Conservation (phyloP, 2,113 vertebrate genomes). For the Protobothrops mucrosquamatus region DNA sequence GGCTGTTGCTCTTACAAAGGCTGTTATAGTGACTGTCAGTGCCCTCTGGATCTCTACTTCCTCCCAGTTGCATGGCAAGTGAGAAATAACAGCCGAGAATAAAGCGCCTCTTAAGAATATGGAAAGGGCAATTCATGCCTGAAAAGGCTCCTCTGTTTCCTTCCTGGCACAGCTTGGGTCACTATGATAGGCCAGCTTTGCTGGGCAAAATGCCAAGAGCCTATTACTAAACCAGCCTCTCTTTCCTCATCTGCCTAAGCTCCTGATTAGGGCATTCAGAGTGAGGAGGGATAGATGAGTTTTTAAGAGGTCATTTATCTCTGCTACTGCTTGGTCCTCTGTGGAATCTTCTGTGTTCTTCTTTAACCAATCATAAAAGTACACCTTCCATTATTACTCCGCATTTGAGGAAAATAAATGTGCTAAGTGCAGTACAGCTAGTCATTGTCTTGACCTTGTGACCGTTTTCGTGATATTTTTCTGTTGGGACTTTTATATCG, state of each 20-base stretch:
- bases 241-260: not conserved
- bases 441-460: not conserved
- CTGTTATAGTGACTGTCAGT: not conserved
- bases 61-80: slow-evolving; percentile 20
- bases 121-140: not conserved
- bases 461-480: not conserved
- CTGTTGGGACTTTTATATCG: no score
- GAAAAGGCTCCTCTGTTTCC: slow-evolving; percentile 50
- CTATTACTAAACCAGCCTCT: not conserved
- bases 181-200: slow-evolving; percentile 4
- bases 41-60: slow-evolving; percentile 33
- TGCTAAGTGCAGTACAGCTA: not conserved
- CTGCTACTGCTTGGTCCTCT: not conserved
- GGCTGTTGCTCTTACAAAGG: not conserved
- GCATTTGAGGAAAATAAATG: not conserved
- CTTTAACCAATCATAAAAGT: not conserved
- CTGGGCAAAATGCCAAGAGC: not conserved
- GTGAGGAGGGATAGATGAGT: not conserved
- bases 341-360: not conserved
- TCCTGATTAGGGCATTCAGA: not conserved
- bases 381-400: not conserved
- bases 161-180: slow-evolving; percentile 21
- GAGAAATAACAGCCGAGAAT: slow-evolving; percentile 29
- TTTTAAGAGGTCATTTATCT: not conserved
- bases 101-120: slow-evolving; percentile 17